These are phyloP conservation scores for Molorchus minor DNA, from an alignment of 2,888 invertebrate species.

Conservation along the genomic window DNA sequence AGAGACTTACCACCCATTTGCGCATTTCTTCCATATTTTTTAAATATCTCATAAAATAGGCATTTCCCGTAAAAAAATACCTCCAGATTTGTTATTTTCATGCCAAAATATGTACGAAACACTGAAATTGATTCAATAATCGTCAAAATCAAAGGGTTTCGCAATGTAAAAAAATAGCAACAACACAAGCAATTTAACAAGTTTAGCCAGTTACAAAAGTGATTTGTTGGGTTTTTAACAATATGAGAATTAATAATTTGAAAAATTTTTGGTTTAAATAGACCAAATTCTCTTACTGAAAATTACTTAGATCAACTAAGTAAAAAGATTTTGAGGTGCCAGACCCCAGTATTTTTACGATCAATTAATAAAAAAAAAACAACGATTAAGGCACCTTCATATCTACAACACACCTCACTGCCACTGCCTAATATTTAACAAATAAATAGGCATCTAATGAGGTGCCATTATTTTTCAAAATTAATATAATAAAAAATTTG, in stretches of 20 bases:
- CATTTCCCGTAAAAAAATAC: too few species aligned
- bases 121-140: too few species aligned
- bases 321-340: conserved; percentile 40
- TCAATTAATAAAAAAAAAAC: conserved; percentile 29
- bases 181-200: conserved; percentile 12
- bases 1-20: too few species aligned
- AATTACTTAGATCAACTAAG: conserved; percentile 40
- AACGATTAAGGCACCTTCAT: conserved; percentile 44
- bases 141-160: too few species aligned
- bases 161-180: too few species aligned
- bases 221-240: not conserved
- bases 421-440: conserved; percentile 36
- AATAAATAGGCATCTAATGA: conserved; percentile 33
- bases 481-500: conserved; percentile 24
- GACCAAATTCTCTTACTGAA: conserved; percentile 20
- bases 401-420: conserved; percentile 39
- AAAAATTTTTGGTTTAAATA: conserved; percentile 18
- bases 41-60: too few species aligned
- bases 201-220: conserved; percentile 7
- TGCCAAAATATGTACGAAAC: too few species aligned
- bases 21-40: too few species aligned
- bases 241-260: too few species aligned
- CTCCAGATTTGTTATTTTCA: too few species aligned
- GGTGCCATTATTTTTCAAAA: conserved; percentile 28
- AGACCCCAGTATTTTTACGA: conserved; percentile 33